Evolutionary conservation across 2,888 invertebrate species (phyloP).

Genomic region (Globia sparganii): DNA sequence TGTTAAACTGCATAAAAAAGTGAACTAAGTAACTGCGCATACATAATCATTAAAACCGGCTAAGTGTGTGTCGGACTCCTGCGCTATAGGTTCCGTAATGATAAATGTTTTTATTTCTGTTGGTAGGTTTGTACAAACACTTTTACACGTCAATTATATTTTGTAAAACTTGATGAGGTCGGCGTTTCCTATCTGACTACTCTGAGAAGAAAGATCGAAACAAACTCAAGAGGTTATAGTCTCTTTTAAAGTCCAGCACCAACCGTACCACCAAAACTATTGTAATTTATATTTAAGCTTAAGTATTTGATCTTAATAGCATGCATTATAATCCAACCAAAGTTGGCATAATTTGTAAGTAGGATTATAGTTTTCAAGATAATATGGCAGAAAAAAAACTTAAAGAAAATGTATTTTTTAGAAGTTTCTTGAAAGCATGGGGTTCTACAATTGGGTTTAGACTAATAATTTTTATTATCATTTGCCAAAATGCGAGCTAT

Average conservation of each 20-base stretch:
- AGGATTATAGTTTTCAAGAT: neutral
- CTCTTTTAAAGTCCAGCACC: too few relatives aligned
- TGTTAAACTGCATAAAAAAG: constrained; percentile 48
- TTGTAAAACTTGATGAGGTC: neutral
- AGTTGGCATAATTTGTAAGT: neutral
- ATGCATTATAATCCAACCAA: neutral
- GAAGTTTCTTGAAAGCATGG: neutral
- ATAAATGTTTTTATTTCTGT: neutral
- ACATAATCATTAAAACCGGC: constrained; percentile 36
- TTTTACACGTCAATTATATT: neutral
- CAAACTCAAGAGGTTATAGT: too few relatives aligned
- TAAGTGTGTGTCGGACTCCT: neutral
- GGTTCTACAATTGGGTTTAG: neutral
- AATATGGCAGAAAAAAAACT: neutral
- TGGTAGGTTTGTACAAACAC: neutral
- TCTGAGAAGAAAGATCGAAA: too few relatives aligned
- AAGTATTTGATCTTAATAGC: neutral
- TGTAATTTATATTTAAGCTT: neutral
- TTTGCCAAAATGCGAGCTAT: neutral
- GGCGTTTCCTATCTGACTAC: too few relatives aligned
- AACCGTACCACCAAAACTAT: neutral
- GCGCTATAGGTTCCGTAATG: neutral
- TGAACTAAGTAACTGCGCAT: constrained; percentile 44
- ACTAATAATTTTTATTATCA: neutral
- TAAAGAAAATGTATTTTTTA: neutral